phyloP scores from a whole-genome alignment of 1,140 invertebrate species.

The Drosophila ogumai region DNA sequence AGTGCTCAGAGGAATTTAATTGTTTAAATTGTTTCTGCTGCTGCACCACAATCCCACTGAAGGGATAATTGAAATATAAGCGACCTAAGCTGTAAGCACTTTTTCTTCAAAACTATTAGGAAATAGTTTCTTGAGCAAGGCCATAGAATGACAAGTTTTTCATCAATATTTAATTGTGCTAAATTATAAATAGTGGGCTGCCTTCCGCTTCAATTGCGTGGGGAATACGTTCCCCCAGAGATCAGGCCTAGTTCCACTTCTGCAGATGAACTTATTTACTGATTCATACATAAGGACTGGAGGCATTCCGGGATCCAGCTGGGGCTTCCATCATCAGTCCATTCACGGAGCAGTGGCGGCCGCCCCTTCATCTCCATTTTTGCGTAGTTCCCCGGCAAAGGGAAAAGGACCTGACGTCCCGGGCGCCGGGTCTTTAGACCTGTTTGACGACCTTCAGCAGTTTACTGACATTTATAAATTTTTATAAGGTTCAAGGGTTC shows the following conservation, averaged over 20 bases:
- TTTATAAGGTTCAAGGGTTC: conserved; percentile 75
- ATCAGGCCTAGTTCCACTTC: neutral
- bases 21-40: neutral
- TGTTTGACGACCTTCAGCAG: conserved; percentile 59
- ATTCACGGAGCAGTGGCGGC: conserved; percentile 1
- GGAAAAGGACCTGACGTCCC: neutral
- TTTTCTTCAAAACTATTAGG: too few species aligned
- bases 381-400: neutral
- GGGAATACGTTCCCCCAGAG: conserved; percentile 7
- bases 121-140: too few species aligned
- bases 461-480: conserved; percentile 74
- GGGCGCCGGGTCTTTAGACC: conserved; percentile 18
- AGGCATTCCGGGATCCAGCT: neutral
- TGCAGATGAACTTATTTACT: conserved; percentile 26
- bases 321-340: conserved; percentile 17
- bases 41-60: neutral
- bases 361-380: conserved; percentile 5
- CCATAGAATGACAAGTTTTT: neutral
- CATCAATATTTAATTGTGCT: conserved; percentile 11
- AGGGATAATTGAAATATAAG: neutral
- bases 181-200: neutral
- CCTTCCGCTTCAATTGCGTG: conserved; percentile 6
- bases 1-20: neutral
- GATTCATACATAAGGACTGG: neutral
- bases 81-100: too few species aligned